phyloP scores from a whole-genome alignment of 2,113 vertebrate genomes.

The Brachyistius frenatus region DNA sequence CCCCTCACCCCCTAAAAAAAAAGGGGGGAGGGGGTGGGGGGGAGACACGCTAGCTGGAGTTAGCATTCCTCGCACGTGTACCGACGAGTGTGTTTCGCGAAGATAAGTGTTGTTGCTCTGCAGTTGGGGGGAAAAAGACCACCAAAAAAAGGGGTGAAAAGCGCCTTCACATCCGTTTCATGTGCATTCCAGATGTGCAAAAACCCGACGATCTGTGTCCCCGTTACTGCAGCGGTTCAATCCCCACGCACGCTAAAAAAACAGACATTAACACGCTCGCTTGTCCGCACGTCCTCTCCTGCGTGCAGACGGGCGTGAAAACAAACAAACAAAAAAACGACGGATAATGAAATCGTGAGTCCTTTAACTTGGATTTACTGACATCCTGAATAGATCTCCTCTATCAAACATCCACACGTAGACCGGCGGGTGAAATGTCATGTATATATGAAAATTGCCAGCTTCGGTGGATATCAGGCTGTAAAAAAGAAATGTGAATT shows the following conservation, averaged over 20 bases:
- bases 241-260: conserved; percentile 26
- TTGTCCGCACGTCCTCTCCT: conserved; percentile 23
- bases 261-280: conserved; percentile 18
- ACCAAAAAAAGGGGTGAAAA: conserved; percentile 5
- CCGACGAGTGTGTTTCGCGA: conserved; percentile 42
- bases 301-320: too few species aligned
- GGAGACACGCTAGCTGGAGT: background rate
- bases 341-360: background rate
- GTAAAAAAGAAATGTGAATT: conserved; percentile 7
- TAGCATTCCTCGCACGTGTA: conserved; percentile 29
- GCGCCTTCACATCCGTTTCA: conserved; percentile 39
- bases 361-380: conserved; percentile 8
- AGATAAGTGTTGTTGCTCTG: conserved; percentile 52
- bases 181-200: conserved; percentile 61
- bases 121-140: too few species aligned
- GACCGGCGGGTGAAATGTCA: conserved; percentile 33
- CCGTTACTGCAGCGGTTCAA: conserved; percentile 23
- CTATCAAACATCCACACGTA: conserved; percentile 31
- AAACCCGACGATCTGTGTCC: conserved; percentile 40
- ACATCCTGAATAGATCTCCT: conserved; percentile 18
- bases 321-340: too few species aligned
- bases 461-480: conserved; percentile 19
- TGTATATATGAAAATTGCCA: background rate
- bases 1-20: too few species aligned
- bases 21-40: background rate